These are phyloP conservation scores for Platysternon megacephalum DNA, from an alignment of 2,113 vertebrate species.

Conservation along the genomic window DNA sequence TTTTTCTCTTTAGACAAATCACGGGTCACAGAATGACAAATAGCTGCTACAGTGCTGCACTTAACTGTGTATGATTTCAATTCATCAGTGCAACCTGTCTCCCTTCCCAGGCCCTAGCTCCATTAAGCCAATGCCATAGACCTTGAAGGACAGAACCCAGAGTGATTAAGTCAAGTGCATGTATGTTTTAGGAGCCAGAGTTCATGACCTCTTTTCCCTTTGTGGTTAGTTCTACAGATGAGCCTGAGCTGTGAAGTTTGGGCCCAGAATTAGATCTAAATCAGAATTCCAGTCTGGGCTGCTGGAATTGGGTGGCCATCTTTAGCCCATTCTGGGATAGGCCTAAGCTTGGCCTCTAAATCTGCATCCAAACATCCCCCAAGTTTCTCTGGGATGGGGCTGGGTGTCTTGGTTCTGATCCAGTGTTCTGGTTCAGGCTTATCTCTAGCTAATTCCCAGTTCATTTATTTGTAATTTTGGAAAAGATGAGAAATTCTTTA, in stretches of 20 bases:
- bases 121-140: conserved; percentile 46
- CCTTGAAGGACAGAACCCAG: conserved; percentile 54
- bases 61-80: conserved; percentile 73
- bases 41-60: conserved; percentile 74
- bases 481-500: background rate
- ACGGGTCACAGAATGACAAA: conserved; percentile 72
- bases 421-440: background rate
- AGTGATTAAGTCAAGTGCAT: background rate
- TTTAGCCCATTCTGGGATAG: background rate
- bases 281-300: background rate
- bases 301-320: background rate
- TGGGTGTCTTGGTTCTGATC: conserved; percentile 18
- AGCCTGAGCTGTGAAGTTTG: background rate
- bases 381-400: background rate
- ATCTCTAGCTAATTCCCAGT: conserved; percentile 24
- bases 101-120: conserved; percentile 56
- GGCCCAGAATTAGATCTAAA: background rate
- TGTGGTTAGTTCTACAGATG: background rate
- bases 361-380: background rate
- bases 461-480: background rate
- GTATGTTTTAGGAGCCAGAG: conserved; percentile 26
- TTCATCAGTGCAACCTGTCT: conserved; percentile 73
- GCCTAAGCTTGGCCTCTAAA: background rate
- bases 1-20: conserved; percentile 72
- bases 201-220: background rate